Base-by-base conservation (phyloP, 2,888 invertebrate genomes). In the Eurois occulta region DNA sequence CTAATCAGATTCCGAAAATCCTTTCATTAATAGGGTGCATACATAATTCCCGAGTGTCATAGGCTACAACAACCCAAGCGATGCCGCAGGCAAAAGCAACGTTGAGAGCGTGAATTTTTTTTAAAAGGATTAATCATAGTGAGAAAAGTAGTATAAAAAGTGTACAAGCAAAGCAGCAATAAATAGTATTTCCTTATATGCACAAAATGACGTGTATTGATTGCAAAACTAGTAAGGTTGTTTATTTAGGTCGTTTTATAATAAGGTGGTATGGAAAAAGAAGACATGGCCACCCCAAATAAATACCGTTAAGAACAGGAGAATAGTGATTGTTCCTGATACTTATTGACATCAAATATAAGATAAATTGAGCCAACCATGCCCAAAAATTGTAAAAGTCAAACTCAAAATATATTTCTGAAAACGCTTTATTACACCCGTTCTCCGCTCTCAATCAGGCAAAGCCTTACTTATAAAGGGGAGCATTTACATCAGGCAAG, bases 401-500 rank as follows among this genome's bases (percentile, higher is more conserved):
- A 8, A 10, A 60, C 35, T 62, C 4, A 60, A 32, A 18, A 18
- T 60, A 8, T 18, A 62, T 62, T 21, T 32, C 10, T 21, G 10
- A 35, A 62, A 62, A 62, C 35, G 35, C 21, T 35, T 4, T 4
- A 28, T 41, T 28, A 4, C 8, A 16, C 7, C 55, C 60, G 35
- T 43, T 66, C 1, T 0, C 28, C 84, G 84, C 78, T 78, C 0
- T 3, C 60, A 68, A 35, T 32, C 67, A 16, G 1, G 7, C 78
- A n/a, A 1, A 3, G 35, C 68, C 62, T 68, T 24, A 73, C 64
- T 60, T 71, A 72, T 81, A 79, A 72, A 80, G 67, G 24, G 66
- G 55, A 64, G 35, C 75, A 78, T 86, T 84, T 82, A 84, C 81
- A 85, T 87, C 80, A 79, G 81, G 46, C 82, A 46, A n/a, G 84